Percentiles rank a stretch among this genome's conserved stretches.
phyloP scores from a whole-genome alignment of 2,113 vertebrate genomes.

The Cavia aperea region DNA sequence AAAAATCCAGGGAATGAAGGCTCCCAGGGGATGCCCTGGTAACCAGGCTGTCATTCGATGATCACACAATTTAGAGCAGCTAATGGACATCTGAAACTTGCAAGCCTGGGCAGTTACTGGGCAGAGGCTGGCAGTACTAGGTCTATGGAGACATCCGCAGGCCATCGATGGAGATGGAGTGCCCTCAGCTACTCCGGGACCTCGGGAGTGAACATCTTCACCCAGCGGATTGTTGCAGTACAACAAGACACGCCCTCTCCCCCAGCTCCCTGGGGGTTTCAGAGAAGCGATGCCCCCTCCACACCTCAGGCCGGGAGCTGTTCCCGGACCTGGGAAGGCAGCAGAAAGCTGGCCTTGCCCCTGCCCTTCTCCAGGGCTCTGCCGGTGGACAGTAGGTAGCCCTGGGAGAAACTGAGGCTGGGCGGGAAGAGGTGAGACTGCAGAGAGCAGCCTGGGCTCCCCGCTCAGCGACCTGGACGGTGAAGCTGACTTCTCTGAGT shows the following conservation, averaged over 20 bases:
- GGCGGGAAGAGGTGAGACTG: slow-evolving; percentile 33
- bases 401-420: slow-evolving; percentile 37
- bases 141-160: neutral
- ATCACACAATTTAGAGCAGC: slow-evolving; percentile 8
- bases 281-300: neutral
- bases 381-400: neutral
- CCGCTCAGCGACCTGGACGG: neutral
- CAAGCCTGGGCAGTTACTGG: slow-evolving; percentile 21
- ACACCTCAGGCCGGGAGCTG: neutral
- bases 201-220: neutral
- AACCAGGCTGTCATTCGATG: slow-evolving; percentile 20
- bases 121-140: neutral
- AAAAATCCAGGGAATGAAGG: neutral
- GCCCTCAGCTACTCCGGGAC: slow-evolving; percentile 46
- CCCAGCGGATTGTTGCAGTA: neutral
- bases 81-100: slow-evolving; percentile 47
- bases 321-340: neutral
- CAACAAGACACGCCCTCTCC: slow-evolving; percentile 5
- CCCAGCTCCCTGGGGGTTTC: neutral
- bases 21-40: neutral
- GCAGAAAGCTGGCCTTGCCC: neutral
- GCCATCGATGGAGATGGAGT: slow-evolving; percentile 31
- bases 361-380: neutral
- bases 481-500: neutral
- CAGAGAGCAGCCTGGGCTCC: slow-evolving; percentile 58